A percentile compares a stretch with the other conserved stretches of the same genome.
These are phyloP conservation scores for Anabacerthia variegaticeps DNA, from an alignment of 2,797 vertebrate genomes.

Conservation along the genomic window DNA sequence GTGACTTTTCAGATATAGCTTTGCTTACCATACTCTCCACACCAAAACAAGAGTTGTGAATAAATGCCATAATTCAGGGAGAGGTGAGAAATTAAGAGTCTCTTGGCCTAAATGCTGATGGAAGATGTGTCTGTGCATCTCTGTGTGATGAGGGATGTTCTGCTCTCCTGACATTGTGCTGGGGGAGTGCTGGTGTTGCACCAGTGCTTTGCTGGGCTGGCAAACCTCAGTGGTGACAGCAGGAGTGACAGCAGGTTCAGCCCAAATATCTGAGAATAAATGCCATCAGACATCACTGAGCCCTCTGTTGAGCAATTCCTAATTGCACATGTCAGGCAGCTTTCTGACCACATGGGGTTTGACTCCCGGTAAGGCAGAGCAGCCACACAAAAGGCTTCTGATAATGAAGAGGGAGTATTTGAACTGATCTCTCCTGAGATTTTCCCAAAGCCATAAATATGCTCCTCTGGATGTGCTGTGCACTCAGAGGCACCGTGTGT, in stretches of 20 bases:
- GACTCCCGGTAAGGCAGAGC: neutral
- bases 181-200: rapidly evolving
- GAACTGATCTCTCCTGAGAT: neutral
- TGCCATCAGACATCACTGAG: neutral
- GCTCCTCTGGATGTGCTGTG: neutral
- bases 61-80: rapidly evolving
- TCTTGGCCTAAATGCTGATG: rapidly evolving
- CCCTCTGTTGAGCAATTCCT: neutral
- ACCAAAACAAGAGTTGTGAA: neutral
- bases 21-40: neutral
- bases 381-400: neutral
- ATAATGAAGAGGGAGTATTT: neutral
- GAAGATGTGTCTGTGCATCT: neutral
- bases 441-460: conserved; percentile 35
- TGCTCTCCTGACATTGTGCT: neutral
- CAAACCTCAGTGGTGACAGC: neutral
- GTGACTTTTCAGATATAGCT: conserved; percentile 15
- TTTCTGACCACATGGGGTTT: neutral
- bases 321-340: neutral
- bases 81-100: neutral
- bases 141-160: neutral
- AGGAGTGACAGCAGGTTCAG: neutral
- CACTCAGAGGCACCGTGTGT: neutral
- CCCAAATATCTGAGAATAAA: neutral
- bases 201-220: neutral